These are phyloP conservation scores for Stenchaetothrips biformis DNA, from an alignment of 2,888 invertebrate species.

Conservation along the genomic window DNA sequence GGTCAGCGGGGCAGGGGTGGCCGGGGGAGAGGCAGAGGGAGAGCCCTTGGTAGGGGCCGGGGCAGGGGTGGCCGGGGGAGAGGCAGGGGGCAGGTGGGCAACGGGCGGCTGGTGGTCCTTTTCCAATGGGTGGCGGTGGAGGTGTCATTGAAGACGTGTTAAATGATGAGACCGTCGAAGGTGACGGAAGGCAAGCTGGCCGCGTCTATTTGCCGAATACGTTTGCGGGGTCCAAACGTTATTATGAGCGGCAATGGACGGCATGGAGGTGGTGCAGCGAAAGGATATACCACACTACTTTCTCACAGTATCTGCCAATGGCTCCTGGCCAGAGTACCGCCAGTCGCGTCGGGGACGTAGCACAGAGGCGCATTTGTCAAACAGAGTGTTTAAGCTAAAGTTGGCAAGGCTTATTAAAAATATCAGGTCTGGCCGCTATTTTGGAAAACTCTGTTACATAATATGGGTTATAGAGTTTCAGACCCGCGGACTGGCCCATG, in stretches of 20 bases:
- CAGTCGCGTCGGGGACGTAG: not conserved
- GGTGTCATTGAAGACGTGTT: not conserved
- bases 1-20: not conserved
- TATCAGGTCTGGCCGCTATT: not conserved
- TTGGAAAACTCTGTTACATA: not conserved
- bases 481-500: not conserved
- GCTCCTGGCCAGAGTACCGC: not conserved
- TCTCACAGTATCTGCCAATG: not conserved
- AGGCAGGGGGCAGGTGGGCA: too few species aligned
- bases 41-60: not conserved
- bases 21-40: not conserved
- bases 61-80: not conserved
- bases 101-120: not conserved
- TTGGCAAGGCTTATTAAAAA: not conserved
- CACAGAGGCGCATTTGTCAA: not conserved
- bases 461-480: not conserved
- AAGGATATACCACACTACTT: not conserved
- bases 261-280: not conserved
- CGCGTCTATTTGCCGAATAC: not conserved
- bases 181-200: not conserved
- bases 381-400: not conserved
- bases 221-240: not conserved
- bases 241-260: not conserved
- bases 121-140: not conserved
- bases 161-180: not conserved